phyloP scores from a whole-genome alignment of 2,113 vertebrate genomes.

The Lagopus leucura region DNA sequence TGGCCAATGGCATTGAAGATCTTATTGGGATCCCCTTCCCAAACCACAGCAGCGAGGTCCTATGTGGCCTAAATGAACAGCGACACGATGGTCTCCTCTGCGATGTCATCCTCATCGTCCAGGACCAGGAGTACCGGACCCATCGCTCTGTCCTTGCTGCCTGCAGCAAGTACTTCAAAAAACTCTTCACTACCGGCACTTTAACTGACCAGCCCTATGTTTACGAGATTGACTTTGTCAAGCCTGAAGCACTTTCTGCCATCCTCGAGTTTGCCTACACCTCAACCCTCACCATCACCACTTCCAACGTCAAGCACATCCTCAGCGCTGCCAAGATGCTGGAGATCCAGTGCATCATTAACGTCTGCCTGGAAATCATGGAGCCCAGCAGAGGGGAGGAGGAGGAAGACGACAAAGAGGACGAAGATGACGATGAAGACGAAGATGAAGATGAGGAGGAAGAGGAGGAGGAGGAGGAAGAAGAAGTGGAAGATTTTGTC shows the following conservation, averaged over 20 bases:
- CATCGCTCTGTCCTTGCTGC: constrained; percentile 95
- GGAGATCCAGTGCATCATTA: constrained; percentile 96
- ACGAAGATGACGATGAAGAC: constrained; percentile 74
- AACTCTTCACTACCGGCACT: constrained; percentile 93
- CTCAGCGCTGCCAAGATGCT: constrained; percentile 92
- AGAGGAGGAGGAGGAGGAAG: constrained; percentile 83
- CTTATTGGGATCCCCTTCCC: constrained; percentile 99
- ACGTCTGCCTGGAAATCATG: constrained; percentile 97
- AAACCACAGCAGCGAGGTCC: constrained; percentile 96
- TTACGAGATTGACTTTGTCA: constrained; percentile 97
- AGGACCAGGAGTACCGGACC: constrained; percentile 94
- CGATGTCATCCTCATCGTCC: constrained; percentile 94
- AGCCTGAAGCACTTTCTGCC: constrained; percentile 93
- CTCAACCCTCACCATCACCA: constrained; percentile 94
- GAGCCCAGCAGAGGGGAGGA: constrained; percentile 82
- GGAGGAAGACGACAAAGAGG: constrained; percentile 77
- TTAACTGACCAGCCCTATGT: constrained; percentile 85
- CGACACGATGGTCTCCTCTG: constrained; percentile 92
- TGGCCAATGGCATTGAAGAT: constrained; percentile 94
- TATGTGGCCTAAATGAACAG: constrained; percentile 95
- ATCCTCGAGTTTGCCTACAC: constrained; percentile 99
- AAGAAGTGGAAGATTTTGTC: constrained; percentile 82
- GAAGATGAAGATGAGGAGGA: constrained; percentile 84
- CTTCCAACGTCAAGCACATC: constrained; percentile 94
- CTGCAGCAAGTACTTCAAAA: constrained; percentile 99